Evolutionary conservation across 1,140 invertebrate genomes (phyloP).

Genomic region (Berghia stephanieae): DNA sequence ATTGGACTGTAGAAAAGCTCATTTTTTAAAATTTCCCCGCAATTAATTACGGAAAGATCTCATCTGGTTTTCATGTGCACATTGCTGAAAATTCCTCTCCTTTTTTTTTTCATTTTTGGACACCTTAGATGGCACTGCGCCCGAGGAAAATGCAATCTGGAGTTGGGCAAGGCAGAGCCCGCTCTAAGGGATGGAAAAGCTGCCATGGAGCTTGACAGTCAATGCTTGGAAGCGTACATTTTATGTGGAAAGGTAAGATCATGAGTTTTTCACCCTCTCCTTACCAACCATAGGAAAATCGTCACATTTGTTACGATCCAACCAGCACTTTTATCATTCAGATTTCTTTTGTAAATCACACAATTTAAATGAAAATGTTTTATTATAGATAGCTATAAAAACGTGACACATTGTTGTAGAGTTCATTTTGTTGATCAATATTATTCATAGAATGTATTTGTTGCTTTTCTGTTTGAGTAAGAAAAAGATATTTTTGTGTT

Average conservation of each 20-base stretch:
- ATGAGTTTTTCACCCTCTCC: no score
- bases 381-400: not conserved
- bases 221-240: constrained; percentile 32
- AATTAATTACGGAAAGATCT: not conserved
- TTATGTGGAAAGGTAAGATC: constrained; percentile 33
- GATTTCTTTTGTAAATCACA: no score
- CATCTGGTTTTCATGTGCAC: not conserved
- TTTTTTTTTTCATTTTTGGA: constrained; percentile 19
- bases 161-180: constrained; percentile 12
- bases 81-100: not conserved
- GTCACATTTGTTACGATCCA: not conserved
- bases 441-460: no score
- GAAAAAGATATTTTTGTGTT: no score
- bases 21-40: not conserved
- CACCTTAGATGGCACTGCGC: constrained; percentile 20
- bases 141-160: constrained; percentile 33
- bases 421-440: no score
- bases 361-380: no score
- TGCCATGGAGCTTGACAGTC: constrained; percentile 32
- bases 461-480: no score
- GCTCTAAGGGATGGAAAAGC: constrained; percentile 40
- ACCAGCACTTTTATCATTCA: not conserved
- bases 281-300: no score
- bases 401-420: not conserved
- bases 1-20: not conserved